Evolutionary conservation across 2,888 invertebrate genomes (phyloP), one percentile per base, ranked within the genome.

Genomic region (Leptodirus hochenwartii): DNA sequence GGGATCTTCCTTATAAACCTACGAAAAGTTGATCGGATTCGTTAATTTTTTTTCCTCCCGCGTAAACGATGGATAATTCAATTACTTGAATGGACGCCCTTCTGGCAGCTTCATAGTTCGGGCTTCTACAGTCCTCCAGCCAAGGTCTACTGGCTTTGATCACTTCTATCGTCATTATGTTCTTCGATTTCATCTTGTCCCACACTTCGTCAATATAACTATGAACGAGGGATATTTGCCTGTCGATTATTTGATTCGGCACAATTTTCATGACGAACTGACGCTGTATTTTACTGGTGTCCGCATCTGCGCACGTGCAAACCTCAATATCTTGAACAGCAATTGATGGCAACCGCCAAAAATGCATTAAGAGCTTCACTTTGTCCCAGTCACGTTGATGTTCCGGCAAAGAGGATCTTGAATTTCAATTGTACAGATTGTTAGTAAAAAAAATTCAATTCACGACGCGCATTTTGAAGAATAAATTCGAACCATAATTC

Each of bases 1-100:
- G 1, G 57, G 55, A 29, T 54, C 52, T 40, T 56, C 54, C 37
- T 59, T 58, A 36, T 56, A 59, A 22, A 59, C 50, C 57, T 60
- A 37, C 15, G 22, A 32, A 15, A 27, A 15, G 6, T 8, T 11
- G n/a, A 15, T 5, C 4, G 6, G 3, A 11, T n/a, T n/a, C 5
- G 11, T 3, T 8, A 10, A 6, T n/a, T 8, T 4, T 5, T 29
- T 13, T 17, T 27, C 10, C 6, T 6, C 5, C 4, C 5, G 10
- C 4, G 3, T 24, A 17, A 23, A 11, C 14, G 10, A 8, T 12
- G 15, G 12, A 26, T 20, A 13, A 15, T 16, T 17, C 31, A 29
- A 27, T 38, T 35, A 59, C 58, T 44, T 58, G 57, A 33, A 53
- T 52, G 9, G 51, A 48, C 3, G 61, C 59, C 33, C 45, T 47